These are phyloP conservation scores for Homalodisca vitripennis DNA, from an alignment of 1,140 invertebrate species.

Conservation along the genomic window DNA sequence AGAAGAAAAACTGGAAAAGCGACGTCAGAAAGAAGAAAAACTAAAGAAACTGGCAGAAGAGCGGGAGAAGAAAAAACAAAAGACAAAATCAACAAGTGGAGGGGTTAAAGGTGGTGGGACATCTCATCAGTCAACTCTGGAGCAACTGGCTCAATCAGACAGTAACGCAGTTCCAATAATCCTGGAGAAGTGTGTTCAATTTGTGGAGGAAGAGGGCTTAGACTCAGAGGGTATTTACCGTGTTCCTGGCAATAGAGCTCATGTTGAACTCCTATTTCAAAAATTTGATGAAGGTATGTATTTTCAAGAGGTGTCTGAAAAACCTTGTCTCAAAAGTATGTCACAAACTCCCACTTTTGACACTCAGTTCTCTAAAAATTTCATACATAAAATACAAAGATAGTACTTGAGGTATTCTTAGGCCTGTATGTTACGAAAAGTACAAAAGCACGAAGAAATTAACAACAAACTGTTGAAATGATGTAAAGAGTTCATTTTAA, in stretches of 20 bases:
- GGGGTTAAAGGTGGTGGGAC: conserved; percentile 50
- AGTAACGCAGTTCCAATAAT: conserved; percentile 85
- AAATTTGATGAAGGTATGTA: conserved; percentile 89
- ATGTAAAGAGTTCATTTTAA: too few relatives aligned
- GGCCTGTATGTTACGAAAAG: too few relatives aligned
- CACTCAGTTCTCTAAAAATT: too few relatives aligned
- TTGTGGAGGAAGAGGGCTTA: conserved; percentile 93
- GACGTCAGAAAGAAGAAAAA: conserved; percentile 70
- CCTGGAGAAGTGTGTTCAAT: conserved; percentile 91
- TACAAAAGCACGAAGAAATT: too few relatives aligned
- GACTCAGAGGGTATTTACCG: conserved; percentile 95
- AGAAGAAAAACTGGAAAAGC: conserved; percentile 74
- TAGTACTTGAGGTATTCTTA: too few relatives aligned
- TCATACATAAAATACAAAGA: too few relatives aligned
- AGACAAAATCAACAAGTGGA: conserved; percentile 55
- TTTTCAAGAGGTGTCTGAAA: too few relatives aligned
- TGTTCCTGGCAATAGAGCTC: conserved; percentile 91
- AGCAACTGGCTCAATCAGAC: conserved; percentile 73
- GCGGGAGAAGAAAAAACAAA: conserved; percentile 72
- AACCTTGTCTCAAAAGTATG: too few relatives aligned
- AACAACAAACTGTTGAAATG: too few relatives aligned
- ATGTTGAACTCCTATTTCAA: conserved; percentile 89
- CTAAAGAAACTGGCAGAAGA: conserved; percentile 67
- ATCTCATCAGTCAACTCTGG: conserved; percentile 51
- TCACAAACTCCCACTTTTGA: too few relatives aligned